These are phyloP conservation scores for Micrastur ruficollis DNA, from an alignment of 2,797 vertebrate species.

Conservation along the genomic window DNA sequence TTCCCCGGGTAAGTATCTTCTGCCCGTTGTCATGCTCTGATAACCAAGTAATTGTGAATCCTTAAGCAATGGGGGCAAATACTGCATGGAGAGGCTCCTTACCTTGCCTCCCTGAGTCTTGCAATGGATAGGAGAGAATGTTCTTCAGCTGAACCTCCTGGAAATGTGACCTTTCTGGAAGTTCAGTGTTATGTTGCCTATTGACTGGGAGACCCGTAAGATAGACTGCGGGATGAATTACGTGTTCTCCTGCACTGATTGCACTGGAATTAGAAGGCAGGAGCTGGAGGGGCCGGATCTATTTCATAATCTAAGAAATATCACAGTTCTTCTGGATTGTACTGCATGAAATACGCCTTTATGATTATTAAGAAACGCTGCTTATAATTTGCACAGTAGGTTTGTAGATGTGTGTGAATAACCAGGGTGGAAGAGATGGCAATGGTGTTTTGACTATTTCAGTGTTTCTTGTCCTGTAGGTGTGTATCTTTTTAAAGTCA, in stretches of 20 bases:
- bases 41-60: background rate
- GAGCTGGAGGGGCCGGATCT: background rate
- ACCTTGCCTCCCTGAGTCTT: background rate
- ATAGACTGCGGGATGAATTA: background rate
- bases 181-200: background rate
- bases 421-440: background rate
- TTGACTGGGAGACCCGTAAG: background rate
- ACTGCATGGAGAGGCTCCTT: background rate
- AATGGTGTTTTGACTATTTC: background rate
- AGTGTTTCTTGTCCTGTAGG: background rate
- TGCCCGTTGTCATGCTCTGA: background rate
- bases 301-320: constrained; percentile 2
- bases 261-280: background rate
- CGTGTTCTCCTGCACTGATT: background rate
- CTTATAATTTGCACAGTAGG: background rate
- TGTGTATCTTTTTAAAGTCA: background rate
- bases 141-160: background rate
- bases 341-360: background rate
- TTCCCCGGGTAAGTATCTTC: background rate
- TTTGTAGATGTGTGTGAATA: background rate
- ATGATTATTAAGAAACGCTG: constrained; percentile 1
- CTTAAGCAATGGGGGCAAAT: background rate
- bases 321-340: background rate
- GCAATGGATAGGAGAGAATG: background rate
- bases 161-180: background rate